Evolutionary conservation across 2,888 invertebrate genomes (phyloP).

Genomic region (Gari tellinella): DNA sequence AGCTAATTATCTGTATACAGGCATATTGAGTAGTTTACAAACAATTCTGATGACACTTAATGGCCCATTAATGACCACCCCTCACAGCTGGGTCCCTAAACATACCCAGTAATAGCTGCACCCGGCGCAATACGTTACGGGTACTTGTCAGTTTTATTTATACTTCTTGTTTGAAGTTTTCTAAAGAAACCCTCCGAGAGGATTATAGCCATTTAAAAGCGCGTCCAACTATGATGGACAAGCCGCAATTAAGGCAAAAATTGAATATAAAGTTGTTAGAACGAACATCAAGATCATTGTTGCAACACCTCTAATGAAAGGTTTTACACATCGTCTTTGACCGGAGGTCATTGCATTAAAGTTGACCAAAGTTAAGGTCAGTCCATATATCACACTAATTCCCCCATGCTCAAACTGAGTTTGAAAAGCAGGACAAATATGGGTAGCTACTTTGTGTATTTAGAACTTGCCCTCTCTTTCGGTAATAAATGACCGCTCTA

Average conservation of each 20-base stretch:
- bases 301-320: conserved; percentile 44
- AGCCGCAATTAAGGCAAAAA: conserved; percentile 53
- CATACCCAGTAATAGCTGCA: conserved; percentile 39
- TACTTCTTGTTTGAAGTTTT: conserved; percentile 45
- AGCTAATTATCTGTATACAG: conserved; percentile 45
- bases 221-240: conserved; percentile 17
- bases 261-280: conserved; percentile 64
- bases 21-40: conserved; percentile 50
- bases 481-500: conserved; percentile 20
- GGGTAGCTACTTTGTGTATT: too few species aligned
- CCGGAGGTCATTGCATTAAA: conserved; percentile 51
- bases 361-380: conserved; percentile 37
- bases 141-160: conserved; percentile 46
- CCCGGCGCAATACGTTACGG: conserved; percentile 48
- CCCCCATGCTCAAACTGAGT: conserved; percentile 12
- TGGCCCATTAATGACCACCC: conserved; percentile 52
- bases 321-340: conserved; percentile 45
- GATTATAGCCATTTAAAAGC: conserved; percentile 1
- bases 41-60: conserved; percentile 57
- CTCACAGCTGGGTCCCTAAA: conserved; percentile 43
- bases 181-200: too few species aligned
- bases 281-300: conserved; percentile 47
- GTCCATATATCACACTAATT: conserved; percentile 54
- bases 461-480: not conserved
- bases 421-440: conserved; percentile 25